Base-by-base conservation (phyloP, 2,113 vertebrate species). In the Formicarius rufipectus region DNA sequence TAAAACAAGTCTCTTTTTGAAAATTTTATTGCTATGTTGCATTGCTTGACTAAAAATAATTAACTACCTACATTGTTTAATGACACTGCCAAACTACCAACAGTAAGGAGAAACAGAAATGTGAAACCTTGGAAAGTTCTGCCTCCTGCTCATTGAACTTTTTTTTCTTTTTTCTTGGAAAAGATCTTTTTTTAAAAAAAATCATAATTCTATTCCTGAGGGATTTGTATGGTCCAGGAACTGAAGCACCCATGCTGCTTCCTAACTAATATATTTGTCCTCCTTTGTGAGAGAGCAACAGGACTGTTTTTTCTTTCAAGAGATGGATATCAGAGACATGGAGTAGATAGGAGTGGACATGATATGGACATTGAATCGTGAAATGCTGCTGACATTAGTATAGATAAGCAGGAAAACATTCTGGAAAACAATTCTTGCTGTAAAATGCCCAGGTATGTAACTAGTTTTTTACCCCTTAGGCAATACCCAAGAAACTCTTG, bases 21-120 rank as follows among this genome's bases (percentile, higher is more conserved):
- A 94, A 96, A 94, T 82, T 95, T 94, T 95, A 96, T 91, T 96
- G 92, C 84, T 5, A 0, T 49, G 80, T 75, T 89, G 67, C 86
- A 87, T 52, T 93, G 71, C 93, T 93, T 72, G 49, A 93, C 86
- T 93, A 96, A 97, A 97, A 97, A 96, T 84, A 87, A 95, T 96
- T 97, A 95, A 95, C 93, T 96, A 95, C 88, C 77, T 83, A 68
- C 63, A 62, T 76, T 78, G 68, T 74, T 97, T 94, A 89, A 89
- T 47, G 49, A 62, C 66, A 64, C 20, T 95, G 56, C 78, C 87
- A 69, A 66, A 85, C 93, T 93, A 92, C 68, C 75, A 84, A 88
- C 58, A 84, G 91, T 77, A 93, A 33, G 42, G 42, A 84, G 85
- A 62, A 88, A 88, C 44, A 88, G 68, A 90, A 59, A 89, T 42